Evolutionary conservation across 2,888 invertebrate genomes (phyloP), one percentile per base, ranked within the genome.

Genomic region (Mamestra brassicae): DNA sequence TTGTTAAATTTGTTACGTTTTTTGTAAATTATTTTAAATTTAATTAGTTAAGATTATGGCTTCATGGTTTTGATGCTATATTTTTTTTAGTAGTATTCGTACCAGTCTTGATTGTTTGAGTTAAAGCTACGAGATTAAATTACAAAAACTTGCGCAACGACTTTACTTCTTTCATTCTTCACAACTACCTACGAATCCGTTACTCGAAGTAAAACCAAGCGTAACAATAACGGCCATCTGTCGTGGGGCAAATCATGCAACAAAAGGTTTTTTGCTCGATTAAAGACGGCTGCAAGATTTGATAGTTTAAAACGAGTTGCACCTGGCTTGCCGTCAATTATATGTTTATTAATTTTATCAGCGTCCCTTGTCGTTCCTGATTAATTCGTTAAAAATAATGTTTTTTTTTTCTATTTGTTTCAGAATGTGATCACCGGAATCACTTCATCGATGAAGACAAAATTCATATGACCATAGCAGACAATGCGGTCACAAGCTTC

Each of bases 401-500:
- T 57, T 26, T 57, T 58, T 13, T 13, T 74, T 86, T 74, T 89
- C 88, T 81, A 72, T 86, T 96, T 96, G 95, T 96, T 96, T 76
- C 96, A 96, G 96, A 89, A 95, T 95, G 94, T 95, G 91, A 95
- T 89, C 89, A 72, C 77, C 87, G 87, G 81, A 89, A 85, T 91
- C 91, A 86, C 88, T 87, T 87, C 91, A 91, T 95, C 95, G 92
- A 96, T 95, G 95, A 91, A 91, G 88, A 89, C 90, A 92, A 91
- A 85, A 88, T 90, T 91, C 86, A 91, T 87, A 90, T 92, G 92
- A 95, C 92, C 90, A 91, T 86, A 90, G 89, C 91, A 88, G 93
- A 96, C 93, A 95, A 96, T 96, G 96, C 95, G 96, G 94, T 95
- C 96, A 90, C 96, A 96, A 89, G 90, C 94, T 90, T 92, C 95